A percentile compares a stretch with the other conserved stretches of the same genome.
Evolutionary conservation across 2,888 invertebrate species (phyloP).

Genomic region (Volucella inflata): DNA sequence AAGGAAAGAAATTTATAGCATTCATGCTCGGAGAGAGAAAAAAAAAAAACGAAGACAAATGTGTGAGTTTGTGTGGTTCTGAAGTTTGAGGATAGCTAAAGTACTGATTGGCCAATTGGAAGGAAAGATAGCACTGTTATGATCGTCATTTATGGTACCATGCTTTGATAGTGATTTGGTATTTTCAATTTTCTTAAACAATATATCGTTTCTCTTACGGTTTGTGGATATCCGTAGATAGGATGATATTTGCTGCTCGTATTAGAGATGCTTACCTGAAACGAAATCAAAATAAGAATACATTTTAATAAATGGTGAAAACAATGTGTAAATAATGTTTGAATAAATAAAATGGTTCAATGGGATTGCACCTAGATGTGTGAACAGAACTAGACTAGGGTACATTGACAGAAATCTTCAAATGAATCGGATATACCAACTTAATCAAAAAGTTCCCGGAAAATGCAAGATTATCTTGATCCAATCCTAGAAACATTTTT

Average conservation of each 20-base stretch:
- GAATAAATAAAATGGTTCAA: background rate
- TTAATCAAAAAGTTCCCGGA: too few species aligned
- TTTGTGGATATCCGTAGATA: conserved; percentile 73
- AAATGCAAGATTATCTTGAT: too few species aligned
- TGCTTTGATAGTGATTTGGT: conserved; percentile 54
- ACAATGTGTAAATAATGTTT: conserved; percentile 15
- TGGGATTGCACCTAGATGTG: conserved; percentile 1
- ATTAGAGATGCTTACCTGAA: conserved; percentile 75
- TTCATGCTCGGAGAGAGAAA: conserved; percentile 26
- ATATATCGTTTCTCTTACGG: conserved; percentile 73
- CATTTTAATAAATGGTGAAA: conserved; percentile 17
- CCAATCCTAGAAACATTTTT: too few species aligned
- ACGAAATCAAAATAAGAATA: conserved; percentile 27
- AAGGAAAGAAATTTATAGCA: conserved; percentile 23
- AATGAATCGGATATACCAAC: too few species aligned
- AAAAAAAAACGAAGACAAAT: too few species aligned
- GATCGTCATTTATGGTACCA: conserved; percentile 36
- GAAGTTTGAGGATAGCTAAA: conserved; percentile 30
- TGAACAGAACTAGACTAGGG: too few species aligned
- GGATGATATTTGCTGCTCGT: conserved; percentile 75
- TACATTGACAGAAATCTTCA: too few species aligned
- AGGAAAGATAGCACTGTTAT: conserved; percentile 57
- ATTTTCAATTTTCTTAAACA: conserved; percentile 67
- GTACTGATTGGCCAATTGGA: conserved; percentile 68
- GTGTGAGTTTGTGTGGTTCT: conserved; percentile 1